Evolutionary conservation across 2,113 vertebrate species (phyloP).

Genomic region (Mustelus asterias): DNA sequence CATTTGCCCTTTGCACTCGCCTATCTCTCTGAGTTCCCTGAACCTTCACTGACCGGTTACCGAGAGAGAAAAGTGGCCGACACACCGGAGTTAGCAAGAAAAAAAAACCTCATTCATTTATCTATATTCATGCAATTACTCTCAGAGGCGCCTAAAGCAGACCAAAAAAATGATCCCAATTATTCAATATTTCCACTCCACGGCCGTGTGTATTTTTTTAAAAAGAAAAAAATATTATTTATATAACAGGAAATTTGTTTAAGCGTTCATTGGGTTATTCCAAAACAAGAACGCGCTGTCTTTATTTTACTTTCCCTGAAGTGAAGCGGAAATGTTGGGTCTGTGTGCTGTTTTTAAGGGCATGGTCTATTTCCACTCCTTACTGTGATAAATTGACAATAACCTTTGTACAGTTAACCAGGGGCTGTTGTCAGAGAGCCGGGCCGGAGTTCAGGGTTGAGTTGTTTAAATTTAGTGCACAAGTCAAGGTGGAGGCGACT

Average conservation of each 20-base stretch:
- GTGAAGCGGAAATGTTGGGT: constrained; percentile 1
- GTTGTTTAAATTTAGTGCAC: background rate
- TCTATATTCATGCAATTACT: background rate
- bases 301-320: constrained; percentile 16
- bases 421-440: background rate
- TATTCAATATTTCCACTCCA: constrained; percentile 34
- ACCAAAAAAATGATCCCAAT: constrained; percentile 9
- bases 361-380: constrained; percentile 12
- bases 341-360: constrained; percentile 28
- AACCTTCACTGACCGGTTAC: background rate
- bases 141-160: background rate
- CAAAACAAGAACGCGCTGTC: constrained; percentile 31
- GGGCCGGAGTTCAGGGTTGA: background rate
- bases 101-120: background rate
- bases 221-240: constrained; percentile 31
- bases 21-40: background rate
- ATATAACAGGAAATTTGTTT: constrained; percentile 32
- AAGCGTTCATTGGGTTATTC: constrained; percentile 18
- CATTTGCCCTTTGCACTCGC: background rate
- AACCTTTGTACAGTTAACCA: constrained; percentile 25
- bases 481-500: background rate
- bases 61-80: background rate
- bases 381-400: background rate
- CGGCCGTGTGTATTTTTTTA: constrained; percentile 19
- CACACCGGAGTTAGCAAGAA: background rate